Conservation (phyloP, 2,888 invertebrate species). For the Athrips mouffetella region DNA sequence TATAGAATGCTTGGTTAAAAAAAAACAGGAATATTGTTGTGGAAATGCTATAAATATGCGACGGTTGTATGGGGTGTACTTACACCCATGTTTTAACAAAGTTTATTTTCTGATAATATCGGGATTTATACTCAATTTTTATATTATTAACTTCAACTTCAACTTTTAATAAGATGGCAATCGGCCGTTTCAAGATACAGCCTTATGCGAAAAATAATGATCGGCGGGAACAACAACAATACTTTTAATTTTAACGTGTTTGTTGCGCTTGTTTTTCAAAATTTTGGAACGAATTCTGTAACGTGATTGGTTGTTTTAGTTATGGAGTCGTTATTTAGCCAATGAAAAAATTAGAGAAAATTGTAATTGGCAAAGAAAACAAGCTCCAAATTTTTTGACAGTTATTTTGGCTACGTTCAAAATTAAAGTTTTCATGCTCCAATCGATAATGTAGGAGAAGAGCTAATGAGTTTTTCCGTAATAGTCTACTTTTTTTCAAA, state of each 20-base stretch:
- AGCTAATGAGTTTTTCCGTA: too few species aligned
- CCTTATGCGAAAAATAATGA: background rate
- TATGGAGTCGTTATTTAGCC: background rate
- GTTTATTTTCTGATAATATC: background rate
- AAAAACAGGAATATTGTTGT: background rate
- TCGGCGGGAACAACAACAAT: conserved; percentile 9
- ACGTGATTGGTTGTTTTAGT: background rate
- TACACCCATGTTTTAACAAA: conserved; percentile 39
- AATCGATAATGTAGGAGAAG: too few species aligned
- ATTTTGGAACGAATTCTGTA: background rate
- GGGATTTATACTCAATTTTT: background rate
- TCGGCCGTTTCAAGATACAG: too few species aligned
- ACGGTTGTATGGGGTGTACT: conserved; percentile 25
- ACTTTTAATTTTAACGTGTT: background rate
- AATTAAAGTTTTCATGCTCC: too few species aligned
- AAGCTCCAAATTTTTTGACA: background rate
- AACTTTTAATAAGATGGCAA: too few species aligned
- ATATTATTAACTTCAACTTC: background rate
- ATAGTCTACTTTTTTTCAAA: too few species aligned
- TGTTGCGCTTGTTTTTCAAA: background rate
- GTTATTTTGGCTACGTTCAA: background rate
- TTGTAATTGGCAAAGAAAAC: background rate
- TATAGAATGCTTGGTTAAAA: background rate
- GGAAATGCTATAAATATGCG: background rate
- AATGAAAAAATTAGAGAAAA: background rate